Evolutionary conservation across 2,113 vertebrate genomes (phyloP).

Genomic region (Corythaeola cristata): DNA sequence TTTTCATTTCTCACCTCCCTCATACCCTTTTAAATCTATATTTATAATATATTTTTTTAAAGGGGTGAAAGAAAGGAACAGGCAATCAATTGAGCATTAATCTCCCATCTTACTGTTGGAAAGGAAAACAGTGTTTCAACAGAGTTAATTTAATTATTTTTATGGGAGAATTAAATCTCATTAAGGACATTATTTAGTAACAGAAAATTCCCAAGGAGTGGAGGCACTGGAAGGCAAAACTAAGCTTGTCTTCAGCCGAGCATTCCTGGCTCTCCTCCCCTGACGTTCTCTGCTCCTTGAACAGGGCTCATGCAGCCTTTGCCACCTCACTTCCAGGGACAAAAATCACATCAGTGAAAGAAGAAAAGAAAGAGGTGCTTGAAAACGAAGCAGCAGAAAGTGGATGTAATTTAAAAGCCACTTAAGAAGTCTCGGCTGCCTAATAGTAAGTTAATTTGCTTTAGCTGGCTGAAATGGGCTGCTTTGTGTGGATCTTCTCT

Average conservation of each 20-base stretch:
- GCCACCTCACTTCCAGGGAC: neutral
- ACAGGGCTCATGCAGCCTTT: neutral
- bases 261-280: neutral
- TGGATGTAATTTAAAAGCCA: neutral
- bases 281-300: neutral
- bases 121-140: neutral
- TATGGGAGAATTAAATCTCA: conserved; percentile 7
- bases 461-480: neutral
- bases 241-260: neutral
- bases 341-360: neutral
- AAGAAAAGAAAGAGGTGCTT: neutral
- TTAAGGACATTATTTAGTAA: conserved; percentile 27
- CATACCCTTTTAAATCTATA: neutral
- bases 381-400: neutral
- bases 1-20: conserved; percentile 14
- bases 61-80: neutral
- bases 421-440: neutral
- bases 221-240: neutral
- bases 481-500: neutral
- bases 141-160: conserved; percentile 50
- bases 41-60: neutral
- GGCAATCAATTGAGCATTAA: conserved; percentile 1
- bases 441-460: neutral
- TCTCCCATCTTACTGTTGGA: neutral
- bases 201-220: neutral